Evolutionary conservation across 2,888 invertebrate genomes (phyloP), one percentile per base, ranked within the genome.

Genomic region (Caradrina kadenii): DNA sequence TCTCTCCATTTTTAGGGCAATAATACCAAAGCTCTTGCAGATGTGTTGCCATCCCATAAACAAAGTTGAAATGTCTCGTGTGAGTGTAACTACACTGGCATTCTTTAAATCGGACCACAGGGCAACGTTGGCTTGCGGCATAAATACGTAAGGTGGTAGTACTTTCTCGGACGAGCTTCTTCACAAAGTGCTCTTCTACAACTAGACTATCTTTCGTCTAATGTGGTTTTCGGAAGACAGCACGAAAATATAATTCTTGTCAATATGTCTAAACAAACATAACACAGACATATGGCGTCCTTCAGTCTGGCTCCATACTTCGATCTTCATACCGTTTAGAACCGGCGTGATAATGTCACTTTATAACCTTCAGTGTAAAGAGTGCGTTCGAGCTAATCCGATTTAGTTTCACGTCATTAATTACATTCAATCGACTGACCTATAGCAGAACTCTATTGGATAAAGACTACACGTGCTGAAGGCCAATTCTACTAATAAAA

Each of bases 401-500:
- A 75, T 70, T 70, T 42, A n/a, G 17, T 45, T 31, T 13, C 42
- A 55, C 75, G 17, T 66, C 42, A 66, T 54, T 74, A 49, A 31
- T 74, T 26, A 49, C 11, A 21, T 54, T 74, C 19, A 42, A 49
- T 65, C 54, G 48, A 75, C 21, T 1, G 8, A 15, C 4, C 13
- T 39, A 22, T 48, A 31, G 74, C 3, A 1, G 2, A 39, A 48
- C 8, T 10, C 2, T 7, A 22, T 11, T 19, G 8, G 31, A n/a
- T 6, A 5, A 35, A 17, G n/a, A 13, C 21, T 49, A 39, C 7
- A 21, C 19, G 4, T 21, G 3, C 2, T 52, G 19, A 42, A 42
- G 13, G 42, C 42, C 10, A 42, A 15, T 1, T 11, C 42, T 15
- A 15, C 2, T 42, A 15, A 42, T 15, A 10, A 42, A 42, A 42